Evolutionary conservation across 2,113 vertebrate genomes (phyloP), one percentile per base, ranked within the genome.

Genomic region (Zosterops hypoxanthus): DNA sequence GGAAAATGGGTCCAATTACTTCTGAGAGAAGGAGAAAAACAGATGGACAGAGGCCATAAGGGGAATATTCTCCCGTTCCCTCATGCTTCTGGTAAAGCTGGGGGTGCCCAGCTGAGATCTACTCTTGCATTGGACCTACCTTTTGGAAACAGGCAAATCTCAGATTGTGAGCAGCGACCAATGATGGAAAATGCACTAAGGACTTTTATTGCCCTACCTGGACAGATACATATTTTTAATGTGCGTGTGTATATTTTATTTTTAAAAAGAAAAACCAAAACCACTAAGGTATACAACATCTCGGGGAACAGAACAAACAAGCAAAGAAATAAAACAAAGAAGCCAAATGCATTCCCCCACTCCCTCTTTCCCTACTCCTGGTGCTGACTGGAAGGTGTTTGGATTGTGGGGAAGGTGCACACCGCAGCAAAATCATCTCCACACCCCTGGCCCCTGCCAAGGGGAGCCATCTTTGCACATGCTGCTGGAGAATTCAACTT

Each of bases 171-270:
- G 80, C 5, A 3, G 77, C 2, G 5, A 87, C 92, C 59, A 9
- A 71, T 42, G 95, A 87, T 72, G 91, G 86, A 95, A 97, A 94
- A 97, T 97, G 97, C 97, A 97, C 97, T 97, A 97, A 88, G 90
- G 86, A 97, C 93, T 94, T 94, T 44, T 61, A 83, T 60, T 2
- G 1, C 81, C 86, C 88, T 94, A 79, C 72, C 76, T 86, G 90
- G 91, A 91, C 91, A 97, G 86, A 94, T 88, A 41, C 81, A 63
- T 96, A 96, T 96, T 96, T 97, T 96, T 97, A 94, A 94, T 1
- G 41, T 91, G 83, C 21, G 50, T 91, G 90, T 90, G 82, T 96
- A 88, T 94, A 95, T 96, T 94, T 96, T 97, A 96, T 96, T 96
- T 97, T 87, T 71, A 89, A 93, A 91, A 79, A 53, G 71, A 77